Base-by-base conservation (phyloP, 2,888 invertebrate genomes). In the Lordiphosa andalusiaca region DNA sequence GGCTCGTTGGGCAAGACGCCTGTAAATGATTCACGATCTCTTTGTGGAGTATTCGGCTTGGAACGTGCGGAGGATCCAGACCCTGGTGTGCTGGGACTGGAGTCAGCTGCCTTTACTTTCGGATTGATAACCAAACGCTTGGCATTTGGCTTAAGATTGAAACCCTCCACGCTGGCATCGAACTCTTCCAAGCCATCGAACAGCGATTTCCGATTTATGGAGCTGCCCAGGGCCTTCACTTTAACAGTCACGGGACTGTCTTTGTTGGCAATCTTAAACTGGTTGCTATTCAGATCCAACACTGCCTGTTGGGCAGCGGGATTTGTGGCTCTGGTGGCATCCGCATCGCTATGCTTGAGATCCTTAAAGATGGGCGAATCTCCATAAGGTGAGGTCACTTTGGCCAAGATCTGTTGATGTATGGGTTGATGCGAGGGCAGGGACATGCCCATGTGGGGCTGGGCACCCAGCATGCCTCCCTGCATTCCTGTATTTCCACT, bases 141-240 rank as follows among this genome's bases (percentile, higher is more conserved):
- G 1, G 95, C 91, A 74, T 92, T 93, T 7, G 92, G 93, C 80
- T 90, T 93, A 66, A 90, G 87, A 63, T 89, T 91, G 68, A 91
- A 90, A 74, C 90, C 91, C 57, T 93, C 92, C 0, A 93, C 83
- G 44, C 91, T 91, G 5, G 92, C 91, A 84, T 95, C 95, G 7
- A 94, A 93, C 75, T 96, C 96, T 70, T 95, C 95, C 1, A 96
- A 89, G 0, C 96, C 97, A 83, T 96, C 97, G 88, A 98, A 98
- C 0, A 98, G 88, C 0, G 94, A 93, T 87, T 94, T 94, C 92
- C 83, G 87, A 2, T 85, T 86, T 12, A 86, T 48, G n/a, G 82
- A 68, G 59, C 67, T 87, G 7, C 87, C 85, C 35, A 88, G 61
- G 1, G 89, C 88, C 54, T 88, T 89, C 0, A 88, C 84, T 74